A percentile compares a stretch with the other conserved stretches of the same genome.
Evolutionary conservation across 2,888 invertebrate species (phyloP).

Genomic region (Heliconius erato): DNA sequence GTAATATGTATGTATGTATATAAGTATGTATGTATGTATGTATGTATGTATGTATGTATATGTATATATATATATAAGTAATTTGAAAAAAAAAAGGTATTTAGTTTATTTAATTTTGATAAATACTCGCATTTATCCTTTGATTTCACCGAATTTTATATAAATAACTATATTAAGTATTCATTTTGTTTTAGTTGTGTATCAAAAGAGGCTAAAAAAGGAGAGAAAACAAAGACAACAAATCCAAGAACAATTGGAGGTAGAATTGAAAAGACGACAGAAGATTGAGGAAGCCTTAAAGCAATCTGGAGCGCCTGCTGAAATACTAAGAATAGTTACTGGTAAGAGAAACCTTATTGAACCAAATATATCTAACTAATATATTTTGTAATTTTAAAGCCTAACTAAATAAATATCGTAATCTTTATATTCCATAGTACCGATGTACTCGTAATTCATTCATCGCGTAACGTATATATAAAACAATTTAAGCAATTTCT

Average conservation of each 20-base stretch:
- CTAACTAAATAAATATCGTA: background rate
- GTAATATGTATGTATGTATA: too few relatives aligned
- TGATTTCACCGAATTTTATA: background rate
- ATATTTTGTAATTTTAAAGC: background rate
- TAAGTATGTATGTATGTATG: too few relatives aligned
- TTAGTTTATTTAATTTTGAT: too few relatives aligned
- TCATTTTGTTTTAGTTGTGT: constrained; percentile 87
- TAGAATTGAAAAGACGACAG: constrained; percentile 91
- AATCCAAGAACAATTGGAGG: constrained; percentile 93
- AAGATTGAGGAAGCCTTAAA: constrained; percentile 93
- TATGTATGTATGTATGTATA: too few relatives aligned
- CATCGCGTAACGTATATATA: background rate
- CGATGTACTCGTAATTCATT: too few relatives aligned
- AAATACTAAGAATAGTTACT: constrained; percentile 92
- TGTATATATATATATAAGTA: background rate
- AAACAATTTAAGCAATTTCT: background rate
- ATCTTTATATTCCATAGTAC: background rate
- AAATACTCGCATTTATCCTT: too few relatives aligned
- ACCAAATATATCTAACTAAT: background rate
- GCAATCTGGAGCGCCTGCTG: constrained; percentile 90
- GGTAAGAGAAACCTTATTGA: constrained; percentile 80
- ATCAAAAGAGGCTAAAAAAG: constrained; percentile 95
- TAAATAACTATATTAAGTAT: background rate
- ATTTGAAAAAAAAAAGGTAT: background rate
- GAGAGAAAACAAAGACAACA: constrained; percentile 93